phyloP scores from a whole-genome alignment of 2,797 vertebrate genomes.

The Premnoplex brunnescens region DNA sequence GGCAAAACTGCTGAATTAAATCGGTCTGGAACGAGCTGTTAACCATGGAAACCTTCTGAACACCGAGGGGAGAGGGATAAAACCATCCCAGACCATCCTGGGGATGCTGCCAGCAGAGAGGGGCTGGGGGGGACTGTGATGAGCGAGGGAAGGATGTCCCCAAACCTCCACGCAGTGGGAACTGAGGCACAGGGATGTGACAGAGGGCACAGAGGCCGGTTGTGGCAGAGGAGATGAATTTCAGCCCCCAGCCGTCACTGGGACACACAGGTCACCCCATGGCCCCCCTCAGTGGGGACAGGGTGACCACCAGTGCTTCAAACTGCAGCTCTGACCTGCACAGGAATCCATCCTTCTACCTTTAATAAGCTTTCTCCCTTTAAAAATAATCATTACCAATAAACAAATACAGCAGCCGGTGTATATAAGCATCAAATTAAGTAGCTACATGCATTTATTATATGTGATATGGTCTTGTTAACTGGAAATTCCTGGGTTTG shows the following conservation, averaged over 20 bases:
- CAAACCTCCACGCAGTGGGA: fast-evolving
- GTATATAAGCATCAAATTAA: conserved; percentile 63
- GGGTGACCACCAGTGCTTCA: not conserved
- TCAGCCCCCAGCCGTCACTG: not conserved
- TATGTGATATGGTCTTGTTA: conserved; percentile 67
- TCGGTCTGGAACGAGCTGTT: not conserved
- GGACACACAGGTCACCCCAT: fast-evolving
- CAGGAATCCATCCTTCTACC: not conserved
- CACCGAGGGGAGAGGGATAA: not conserved
- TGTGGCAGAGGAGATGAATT: not conserved
- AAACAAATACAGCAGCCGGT: conserved; percentile 54
- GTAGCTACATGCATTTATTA: conserved; percentile 46
- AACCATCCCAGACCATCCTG: not conserved
- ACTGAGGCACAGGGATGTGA: not conserved
- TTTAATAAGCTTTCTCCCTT: conserved; percentile 11
- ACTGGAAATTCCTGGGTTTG: conserved; percentile 68
- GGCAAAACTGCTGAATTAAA: not conserved
- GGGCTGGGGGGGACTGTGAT: fast-evolving
- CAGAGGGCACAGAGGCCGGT: fast-evolving
- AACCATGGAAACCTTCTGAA: not conserved
- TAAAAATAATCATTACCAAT: conserved; percentile 59
- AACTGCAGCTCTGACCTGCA: not conserved
- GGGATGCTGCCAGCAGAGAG: not conserved
- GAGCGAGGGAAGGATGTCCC: not conserved
- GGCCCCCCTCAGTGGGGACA: fast-evolving